These are phyloP conservation scores for Thera obeliscata DNA, from an alignment of 2,888 invertebrate genomes.

Conservation along the genomic window DNA sequence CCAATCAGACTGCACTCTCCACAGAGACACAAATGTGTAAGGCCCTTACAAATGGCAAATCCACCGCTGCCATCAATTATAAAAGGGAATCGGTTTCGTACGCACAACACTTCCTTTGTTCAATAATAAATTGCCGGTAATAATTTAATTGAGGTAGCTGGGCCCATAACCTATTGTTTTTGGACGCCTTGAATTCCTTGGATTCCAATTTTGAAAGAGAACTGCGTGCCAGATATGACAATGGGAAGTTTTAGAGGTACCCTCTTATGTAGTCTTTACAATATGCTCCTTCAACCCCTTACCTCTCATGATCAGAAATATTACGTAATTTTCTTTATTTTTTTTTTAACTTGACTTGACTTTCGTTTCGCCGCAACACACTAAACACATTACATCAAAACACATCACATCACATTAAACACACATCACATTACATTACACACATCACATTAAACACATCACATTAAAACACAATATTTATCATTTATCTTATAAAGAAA, in stretches of 20 bases:
- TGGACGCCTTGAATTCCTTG: slow-evolving; percentile 15
- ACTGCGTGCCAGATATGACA: not conserved
- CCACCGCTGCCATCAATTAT: slow-evolving; percentile 80
- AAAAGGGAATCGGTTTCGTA: slow-evolving; percentile 70
- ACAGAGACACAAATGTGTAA: slow-evolving; percentile 76
- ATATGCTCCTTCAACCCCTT: too few relatives aligned
- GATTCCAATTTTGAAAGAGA: slow-evolving; percentile 2
- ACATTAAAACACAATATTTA: too few relatives aligned
- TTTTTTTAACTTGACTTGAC: too few relatives aligned
- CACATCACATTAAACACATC: too few relatives aligned
- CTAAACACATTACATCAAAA: too few relatives aligned
- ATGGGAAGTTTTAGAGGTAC: not conserved
- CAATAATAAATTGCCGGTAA: slow-evolving; percentile 59
- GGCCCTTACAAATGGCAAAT: slow-evolving; percentile 79
- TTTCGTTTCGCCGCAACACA: too few relatives aligned
- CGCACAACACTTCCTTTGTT: slow-evolving; percentile 57
- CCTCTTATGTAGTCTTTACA: too few relatives aligned
- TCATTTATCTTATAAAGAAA: too few relatives aligned
- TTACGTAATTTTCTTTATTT: too few relatives aligned
- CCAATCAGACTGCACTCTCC: slow-evolving; percentile 16
- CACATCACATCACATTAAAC: too few relatives aligned
- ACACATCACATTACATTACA: too few relatives aligned
- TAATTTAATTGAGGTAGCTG: slow-evolving; percentile 56
- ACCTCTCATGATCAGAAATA: too few relatives aligned
- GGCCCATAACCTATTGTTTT: slow-evolving; percentile 35